phyloP scores from a whole-genome alignment of 2,797 vertebrate genomes.

The Dromococcyx pavoninus region DNA sequence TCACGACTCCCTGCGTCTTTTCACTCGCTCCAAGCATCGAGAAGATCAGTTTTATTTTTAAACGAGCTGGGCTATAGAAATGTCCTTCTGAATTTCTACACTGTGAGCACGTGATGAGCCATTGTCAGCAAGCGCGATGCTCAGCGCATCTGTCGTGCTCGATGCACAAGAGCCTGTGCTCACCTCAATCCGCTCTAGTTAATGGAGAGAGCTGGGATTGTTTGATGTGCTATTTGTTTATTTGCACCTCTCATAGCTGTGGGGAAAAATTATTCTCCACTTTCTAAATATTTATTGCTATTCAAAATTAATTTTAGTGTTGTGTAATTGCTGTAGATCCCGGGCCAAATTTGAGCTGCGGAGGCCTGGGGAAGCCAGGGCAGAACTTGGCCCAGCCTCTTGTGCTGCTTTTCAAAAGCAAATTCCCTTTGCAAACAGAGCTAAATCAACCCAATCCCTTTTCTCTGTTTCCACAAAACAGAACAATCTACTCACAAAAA shows the following conservation, averaged over 20 bases:
- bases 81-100: neutral
- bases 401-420: neutral
- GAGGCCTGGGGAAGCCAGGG: neutral
- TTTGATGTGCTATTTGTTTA: neutral
- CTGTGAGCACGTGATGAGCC: neutral
- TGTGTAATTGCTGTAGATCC: neutral
- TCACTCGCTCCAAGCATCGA: neutral
- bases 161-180: neutral
- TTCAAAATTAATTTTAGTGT: neutral
- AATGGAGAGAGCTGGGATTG: neutral
- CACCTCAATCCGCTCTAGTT: neutral
- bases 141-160: neutral
- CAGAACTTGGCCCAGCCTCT: neutral
- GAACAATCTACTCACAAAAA: constrained; percentile 60
- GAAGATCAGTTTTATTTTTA: constrained; percentile 27
- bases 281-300: neutral
- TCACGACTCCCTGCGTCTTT: neutral
- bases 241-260: neutral
- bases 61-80: neutral
- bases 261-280: neutral
- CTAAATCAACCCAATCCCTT: neutral
- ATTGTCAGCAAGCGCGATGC: neutral
- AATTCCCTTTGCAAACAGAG: neutral
- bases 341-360: neutral
- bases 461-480: constrained; percentile 16